Percentiles rank a stretch among this genome's conserved stretches.
Evolutionary conservation across 2,113 vertebrate species (phyloP).

Genomic region (Meles meles): DNA sequence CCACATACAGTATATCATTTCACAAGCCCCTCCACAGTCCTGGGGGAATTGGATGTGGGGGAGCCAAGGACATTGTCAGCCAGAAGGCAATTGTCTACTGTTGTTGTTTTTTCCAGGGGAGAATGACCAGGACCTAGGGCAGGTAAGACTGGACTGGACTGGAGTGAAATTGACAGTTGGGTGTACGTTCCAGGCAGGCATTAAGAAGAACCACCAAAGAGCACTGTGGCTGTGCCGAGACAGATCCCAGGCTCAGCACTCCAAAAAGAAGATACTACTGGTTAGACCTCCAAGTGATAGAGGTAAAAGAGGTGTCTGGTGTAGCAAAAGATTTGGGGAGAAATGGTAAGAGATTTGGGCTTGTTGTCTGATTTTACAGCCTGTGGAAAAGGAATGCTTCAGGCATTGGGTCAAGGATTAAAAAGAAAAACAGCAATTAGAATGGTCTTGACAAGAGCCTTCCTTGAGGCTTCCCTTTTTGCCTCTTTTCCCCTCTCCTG

Average conservation of each 20-base stretch:
- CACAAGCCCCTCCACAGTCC: neutral
- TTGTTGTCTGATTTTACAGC: neutral
- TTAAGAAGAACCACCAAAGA: neutral
- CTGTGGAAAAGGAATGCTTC: neutral
- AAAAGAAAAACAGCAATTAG: neutral
- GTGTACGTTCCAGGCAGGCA: neutral
- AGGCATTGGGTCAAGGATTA: neutral
- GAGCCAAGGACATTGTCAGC: neutral
- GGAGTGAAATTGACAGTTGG: neutral
- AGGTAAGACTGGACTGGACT: neutral
- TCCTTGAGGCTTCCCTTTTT: neutral
- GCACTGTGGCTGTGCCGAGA: neutral
- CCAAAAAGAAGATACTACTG: constrained; percentile 11
- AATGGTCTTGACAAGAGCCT: neutral
- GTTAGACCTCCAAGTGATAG: neutral
- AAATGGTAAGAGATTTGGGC: neutral
- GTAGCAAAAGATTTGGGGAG: neutral
- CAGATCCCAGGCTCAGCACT: constrained; percentile 27
- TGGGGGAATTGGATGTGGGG: neutral
- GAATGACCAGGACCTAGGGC: neutral
- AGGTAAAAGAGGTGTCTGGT: constrained; percentile 2
- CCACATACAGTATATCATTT: neutral
- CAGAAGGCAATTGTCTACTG: neutral
- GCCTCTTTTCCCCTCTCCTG: neutral
- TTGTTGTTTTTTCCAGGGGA: neutral